phyloP scores from a whole-genome alignment of 2,888 invertebrate species.

The Entomobrya multifasciata region DNA sequence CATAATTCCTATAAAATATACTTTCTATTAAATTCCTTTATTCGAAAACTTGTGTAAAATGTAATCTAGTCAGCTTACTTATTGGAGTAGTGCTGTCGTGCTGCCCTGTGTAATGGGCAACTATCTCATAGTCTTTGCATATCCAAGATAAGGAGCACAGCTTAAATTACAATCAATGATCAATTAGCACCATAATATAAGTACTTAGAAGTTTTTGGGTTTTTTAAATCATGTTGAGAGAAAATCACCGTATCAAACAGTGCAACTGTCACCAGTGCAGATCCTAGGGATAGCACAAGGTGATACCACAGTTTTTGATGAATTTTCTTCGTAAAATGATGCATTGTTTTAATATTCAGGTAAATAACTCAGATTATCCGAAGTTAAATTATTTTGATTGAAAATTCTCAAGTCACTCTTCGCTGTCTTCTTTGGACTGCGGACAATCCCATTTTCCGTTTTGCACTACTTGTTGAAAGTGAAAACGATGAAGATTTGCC shows the following conservation, averaged over 20 bases:
- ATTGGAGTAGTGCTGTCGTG: slow-evolving; percentile 26
- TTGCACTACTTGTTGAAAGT: too few relatives aligned
- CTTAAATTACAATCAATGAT: slow-evolving; percentile 34
- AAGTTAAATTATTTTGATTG: too few relatives aligned
- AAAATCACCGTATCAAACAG: slow-evolving; percentile 61
- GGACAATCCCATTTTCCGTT: too few relatives aligned
- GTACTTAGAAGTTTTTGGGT: too few relatives aligned
- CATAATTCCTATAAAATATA: slow-evolving; percentile 59
- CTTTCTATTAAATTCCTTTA: slow-evolving; percentile 5
- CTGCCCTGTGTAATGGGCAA: slow-evolving; percentile 45
- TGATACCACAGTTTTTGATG: slow-evolving; percentile 71
- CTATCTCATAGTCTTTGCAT: slow-evolving; percentile 65
- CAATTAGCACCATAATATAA: too few relatives aligned
- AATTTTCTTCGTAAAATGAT: slow-evolving; percentile 69
- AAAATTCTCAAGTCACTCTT: neutral
- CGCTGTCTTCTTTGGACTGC: neutral
- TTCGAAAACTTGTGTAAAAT: neutral
- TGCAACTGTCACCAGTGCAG: slow-evolving; percentile 67
- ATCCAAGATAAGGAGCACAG: slow-evolving; percentile 64
- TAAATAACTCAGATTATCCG: neutral
- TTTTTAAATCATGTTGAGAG: neutral
- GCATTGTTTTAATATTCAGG: slow-evolving; percentile 34
- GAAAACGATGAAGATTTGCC: too few relatives aligned
- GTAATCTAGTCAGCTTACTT: slow-evolving; percentile 10
- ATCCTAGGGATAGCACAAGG: slow-evolving; percentile 63